Evolutionary conservation across 1,140 invertebrate species (phyloP), one percentile per base, ranked within the genome.

Genomic region (Eubasilissa regina): DNA sequence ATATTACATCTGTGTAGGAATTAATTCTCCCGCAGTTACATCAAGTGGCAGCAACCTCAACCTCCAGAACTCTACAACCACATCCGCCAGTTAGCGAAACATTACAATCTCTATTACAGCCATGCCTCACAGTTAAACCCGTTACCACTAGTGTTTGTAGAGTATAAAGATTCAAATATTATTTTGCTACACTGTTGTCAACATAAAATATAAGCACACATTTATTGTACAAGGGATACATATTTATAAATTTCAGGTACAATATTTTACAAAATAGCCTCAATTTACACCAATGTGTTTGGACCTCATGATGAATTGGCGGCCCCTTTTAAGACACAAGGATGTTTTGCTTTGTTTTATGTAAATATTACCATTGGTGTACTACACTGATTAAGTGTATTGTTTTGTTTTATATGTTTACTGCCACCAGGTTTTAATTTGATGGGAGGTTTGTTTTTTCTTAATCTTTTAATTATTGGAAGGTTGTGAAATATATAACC

Each of bases 11-110:
- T 78, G 51, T 9, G 13, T 55, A 78, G 81, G 75, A 17, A 62
- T 82, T 1, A 82, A 78, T 55, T 82, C 81, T 17, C 81, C 81
- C 10, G 75, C 81, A 4, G 75, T 82, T 15, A 66, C 75, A 45
- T 66, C 77, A 9, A 79, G 77, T 45, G 77, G 64, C 51, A 56
- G 47, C 35, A 78, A 70, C 21, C 3, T 17, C 62, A 43, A 25
- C 60, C 68, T 53, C 53, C 79, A 80, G 35, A 68, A 17, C 66
- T 64, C 79, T 19, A 64, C 80, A 8, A 78, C 80, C 15, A 70
- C 80, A 15, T 64, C 80, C 44, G 56, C 74, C 68, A 82, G 81
- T 82, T 82, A 82, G 81, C 81, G 75, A 78, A 78, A 80, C 78
- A 21, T 82, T 35, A 77, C 77, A 7, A 75, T 81, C 62, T 78